These are phyloP conservation scores for Cryptoblepharus egeriae DNA, from an alignment of 2,797 vertebrate genomes.

Conservation along the genomic window DNA sequence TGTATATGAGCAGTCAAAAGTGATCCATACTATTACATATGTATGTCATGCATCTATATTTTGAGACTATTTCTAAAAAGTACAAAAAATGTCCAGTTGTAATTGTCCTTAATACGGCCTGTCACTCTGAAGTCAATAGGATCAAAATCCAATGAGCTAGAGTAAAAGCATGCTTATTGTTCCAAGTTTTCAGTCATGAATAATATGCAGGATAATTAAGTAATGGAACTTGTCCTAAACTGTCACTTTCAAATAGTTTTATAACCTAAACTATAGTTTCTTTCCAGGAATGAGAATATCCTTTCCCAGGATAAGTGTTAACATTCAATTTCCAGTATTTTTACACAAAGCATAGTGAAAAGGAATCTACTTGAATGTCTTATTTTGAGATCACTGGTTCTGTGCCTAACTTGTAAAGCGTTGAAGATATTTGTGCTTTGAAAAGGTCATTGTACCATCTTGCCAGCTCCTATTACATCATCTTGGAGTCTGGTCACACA, in stretches of 20 bases:
- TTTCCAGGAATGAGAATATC: background rate
- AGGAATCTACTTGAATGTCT: background rate
- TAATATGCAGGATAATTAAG: background rate
- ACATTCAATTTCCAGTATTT: background rate
- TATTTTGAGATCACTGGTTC: background rate
- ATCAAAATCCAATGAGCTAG: too few species aligned
- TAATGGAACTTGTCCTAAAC: background rate
- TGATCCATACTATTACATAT: too few species aligned
- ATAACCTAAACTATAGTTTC: background rate
- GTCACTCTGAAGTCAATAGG: too few species aligned
- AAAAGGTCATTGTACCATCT: conserved; percentile 28
- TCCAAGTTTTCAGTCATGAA: background rate
- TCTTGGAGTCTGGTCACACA: conserved; percentile 35
- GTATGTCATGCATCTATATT: too few species aligned
- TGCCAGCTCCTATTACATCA: conserved; percentile 27
- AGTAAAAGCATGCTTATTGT: too few species aligned
- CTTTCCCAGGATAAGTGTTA: background rate
- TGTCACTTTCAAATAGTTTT: background rate
- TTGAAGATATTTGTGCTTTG: background rate
- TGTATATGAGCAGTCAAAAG: too few species aligned
- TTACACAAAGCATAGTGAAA: background rate
- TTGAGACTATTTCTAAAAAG: too few species aligned
- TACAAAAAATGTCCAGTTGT: too few species aligned
- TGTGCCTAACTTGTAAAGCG: background rate
- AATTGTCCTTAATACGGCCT: too few species aligned